Evolutionary conservation across 2,888 invertebrate genomes (phyloP).

Genomic region (Aspidiotus destructor): DNA sequence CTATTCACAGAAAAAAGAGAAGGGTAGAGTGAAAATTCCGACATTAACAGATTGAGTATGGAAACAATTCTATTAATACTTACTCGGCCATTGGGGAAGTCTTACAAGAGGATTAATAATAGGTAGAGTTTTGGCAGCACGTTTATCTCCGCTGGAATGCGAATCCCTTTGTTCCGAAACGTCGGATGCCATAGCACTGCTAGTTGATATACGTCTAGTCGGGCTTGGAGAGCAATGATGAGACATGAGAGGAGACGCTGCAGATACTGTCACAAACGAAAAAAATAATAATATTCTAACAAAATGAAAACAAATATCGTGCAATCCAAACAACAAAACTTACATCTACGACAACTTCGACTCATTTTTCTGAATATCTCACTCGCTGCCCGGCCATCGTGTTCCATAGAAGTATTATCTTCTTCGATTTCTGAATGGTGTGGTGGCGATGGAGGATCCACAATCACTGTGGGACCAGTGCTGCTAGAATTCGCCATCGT

Average conservation of each 20-base stretch:
- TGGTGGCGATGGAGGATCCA: conserved; percentile 61
- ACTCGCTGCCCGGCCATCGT: conserved; percentile 7
- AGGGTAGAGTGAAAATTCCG: neutral
- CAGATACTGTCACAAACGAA: conserved; percentile 41
- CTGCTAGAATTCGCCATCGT: conserved; percentile 33
- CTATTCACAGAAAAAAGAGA: conserved; percentile 40
- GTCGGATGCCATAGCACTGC: conserved; percentile 58
- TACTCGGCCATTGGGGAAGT: conserved; percentile 79
- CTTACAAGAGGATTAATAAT: conserved; percentile 83
- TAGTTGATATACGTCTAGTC: conserved; percentile 80
- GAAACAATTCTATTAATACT: conserved; percentile 39
- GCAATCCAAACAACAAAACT: neutral
- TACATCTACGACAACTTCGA: conserved; percentile 24
- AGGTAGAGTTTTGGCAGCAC: conserved; percentile 56
- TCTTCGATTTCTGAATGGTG: conserved; percentile 43
- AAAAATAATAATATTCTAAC: neutral
- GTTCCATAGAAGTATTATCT: conserved; percentile 25
- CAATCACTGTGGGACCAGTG: conserved; percentile 47
- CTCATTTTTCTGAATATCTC: conserved; percentile 11
- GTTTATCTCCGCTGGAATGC: conserved; percentile 45
- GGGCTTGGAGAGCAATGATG: conserved; percentile 71
- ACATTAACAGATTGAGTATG: too few relatives aligned
- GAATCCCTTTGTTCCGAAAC: conserved; percentile 49
- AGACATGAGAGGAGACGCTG: conserved; percentile 41
- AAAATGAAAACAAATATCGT: neutral